Evolutionary conservation across 2,888 invertebrate species (phyloP).

Genomic region (Gnatocerus cornutus): DNA sequence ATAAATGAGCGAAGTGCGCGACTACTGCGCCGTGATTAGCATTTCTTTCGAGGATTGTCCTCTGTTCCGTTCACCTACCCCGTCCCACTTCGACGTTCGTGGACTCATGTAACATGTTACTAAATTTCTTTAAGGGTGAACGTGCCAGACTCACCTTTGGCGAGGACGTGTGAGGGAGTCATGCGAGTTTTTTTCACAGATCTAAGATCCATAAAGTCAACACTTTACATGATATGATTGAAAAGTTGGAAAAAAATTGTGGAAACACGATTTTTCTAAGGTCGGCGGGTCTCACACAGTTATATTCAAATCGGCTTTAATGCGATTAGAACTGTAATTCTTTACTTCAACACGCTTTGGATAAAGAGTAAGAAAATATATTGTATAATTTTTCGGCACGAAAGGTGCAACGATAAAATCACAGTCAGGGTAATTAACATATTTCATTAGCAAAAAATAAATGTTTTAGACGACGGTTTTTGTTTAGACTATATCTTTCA

Average conservation of each 20-base stretch:
- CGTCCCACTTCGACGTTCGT: conserved; percentile 26
- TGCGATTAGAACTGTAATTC: conserved; percentile 6
- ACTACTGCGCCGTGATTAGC: conserved; percentile 63
- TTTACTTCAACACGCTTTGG: conserved; percentile 4
- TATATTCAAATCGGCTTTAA: background rate
- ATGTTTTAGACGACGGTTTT: background rate
- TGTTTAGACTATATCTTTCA: no score
- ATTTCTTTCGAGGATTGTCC: conserved; percentile 62
- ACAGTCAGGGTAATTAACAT: background rate
- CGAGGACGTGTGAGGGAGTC: conserved; percentile 29
- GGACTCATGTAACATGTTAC: conserved; percentile 33
- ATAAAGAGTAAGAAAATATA: background rate
- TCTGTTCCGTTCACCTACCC: conserved; percentile 41
- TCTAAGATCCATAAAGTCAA: background rate
- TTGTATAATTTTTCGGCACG: conserved; percentile 1
- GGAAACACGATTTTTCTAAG: background rate
- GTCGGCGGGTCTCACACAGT: background rate
- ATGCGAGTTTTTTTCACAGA: conserved; percentile 2
- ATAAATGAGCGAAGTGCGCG: conserved; percentile 65
- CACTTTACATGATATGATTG: background rate
- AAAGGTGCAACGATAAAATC: conserved; percentile 7
- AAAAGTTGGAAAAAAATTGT: background rate
- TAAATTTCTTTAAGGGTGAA: conserved; percentile 41
- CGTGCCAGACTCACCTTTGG: conserved; percentile 44
- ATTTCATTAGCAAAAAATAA: background rate